Percentiles rank a stretch among this genome's conserved stretches.
These are phyloP conservation scores for Rachycentron canadum DNA, from an alignment of 2,797 vertebrate genomes.

Conservation along the genomic window DNA sequence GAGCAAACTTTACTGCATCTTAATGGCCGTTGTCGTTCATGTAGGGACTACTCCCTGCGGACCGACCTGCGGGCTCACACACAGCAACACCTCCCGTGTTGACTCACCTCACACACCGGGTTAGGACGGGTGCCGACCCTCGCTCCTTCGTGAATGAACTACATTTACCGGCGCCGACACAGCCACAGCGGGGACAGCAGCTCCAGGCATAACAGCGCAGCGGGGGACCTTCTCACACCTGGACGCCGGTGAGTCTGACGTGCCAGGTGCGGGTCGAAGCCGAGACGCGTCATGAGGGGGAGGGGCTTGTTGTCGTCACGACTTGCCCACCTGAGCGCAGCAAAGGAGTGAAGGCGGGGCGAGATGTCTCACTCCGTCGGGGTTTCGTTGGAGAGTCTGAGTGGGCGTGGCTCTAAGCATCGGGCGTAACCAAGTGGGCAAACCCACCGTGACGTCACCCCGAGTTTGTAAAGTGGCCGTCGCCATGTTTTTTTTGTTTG, in stretches of 20 bases:
- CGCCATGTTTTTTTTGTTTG: too few species aligned
- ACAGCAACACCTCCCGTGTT: neutral
- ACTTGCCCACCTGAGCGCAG: constrained; percentile 33
- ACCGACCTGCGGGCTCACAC: neutral
- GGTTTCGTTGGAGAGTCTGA: neutral
- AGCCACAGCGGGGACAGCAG: neutral
- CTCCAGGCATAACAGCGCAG: neutral
- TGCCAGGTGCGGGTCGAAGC: constrained; percentile 30
- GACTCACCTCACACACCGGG: constrained; percentile 15
- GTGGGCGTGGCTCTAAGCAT: too few species aligned
- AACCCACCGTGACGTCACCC: too few species aligned
- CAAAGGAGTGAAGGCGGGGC: neutral
- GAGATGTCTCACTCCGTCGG: constrained; percentile 15
- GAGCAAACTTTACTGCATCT: too few species aligned
- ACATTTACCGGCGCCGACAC: neutral
- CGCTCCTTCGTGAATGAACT: neutral
- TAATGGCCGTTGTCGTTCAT: too few species aligned
- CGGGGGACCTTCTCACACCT: constrained; percentile 11
- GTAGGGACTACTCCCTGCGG: neutral
- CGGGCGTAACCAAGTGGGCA: too few species aligned
- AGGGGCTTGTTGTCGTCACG: constrained; percentile 29
- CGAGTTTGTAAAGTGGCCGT: too few species aligned
- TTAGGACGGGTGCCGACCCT: neutral
- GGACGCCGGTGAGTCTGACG: neutral
- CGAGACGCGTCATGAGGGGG: constrained; percentile 13